Conservation (phyloP, 2,797 vertebrate species). For the Gymnopithys bicolor region DNA sequence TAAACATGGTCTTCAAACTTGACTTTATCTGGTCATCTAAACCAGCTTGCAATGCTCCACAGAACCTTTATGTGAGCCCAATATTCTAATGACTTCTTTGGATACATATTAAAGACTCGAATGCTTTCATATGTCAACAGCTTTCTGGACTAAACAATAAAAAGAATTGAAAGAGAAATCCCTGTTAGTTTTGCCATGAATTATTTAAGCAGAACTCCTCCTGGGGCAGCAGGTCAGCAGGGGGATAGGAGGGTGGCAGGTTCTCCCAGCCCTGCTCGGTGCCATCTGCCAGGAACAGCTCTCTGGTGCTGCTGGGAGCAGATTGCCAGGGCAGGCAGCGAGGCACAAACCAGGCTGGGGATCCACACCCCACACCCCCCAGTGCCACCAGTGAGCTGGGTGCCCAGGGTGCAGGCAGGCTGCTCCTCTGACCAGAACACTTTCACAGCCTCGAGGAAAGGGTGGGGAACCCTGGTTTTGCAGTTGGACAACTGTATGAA, state of each 20-base stretch:
- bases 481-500: background rate
- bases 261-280: background rate
- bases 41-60: background rate
- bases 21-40: background rate
- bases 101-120: background rate
- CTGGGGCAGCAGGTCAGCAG: background rate
- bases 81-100: background rate
- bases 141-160: background rate
- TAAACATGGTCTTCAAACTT: background rate
- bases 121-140: background rate
- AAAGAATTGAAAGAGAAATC: background rate
- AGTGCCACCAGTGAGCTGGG: background rate
- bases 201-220: slow-evolving; percentile 18
- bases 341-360: background rate
- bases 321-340: background rate
- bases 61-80: background rate
- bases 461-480: background rate
- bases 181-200: background rate
- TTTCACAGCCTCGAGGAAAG: background rate
- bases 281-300: slow-evolving; percentile 3
- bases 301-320: background rate
- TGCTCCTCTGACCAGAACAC: background rate
- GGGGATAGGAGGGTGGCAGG: background rate
- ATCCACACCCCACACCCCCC: background rate
- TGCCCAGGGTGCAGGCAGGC: background rate